Evolutionary conservation across 2,888 invertebrate genomes (phyloP).

Genomic region (Psylliodes chrysocephalus): DNA sequence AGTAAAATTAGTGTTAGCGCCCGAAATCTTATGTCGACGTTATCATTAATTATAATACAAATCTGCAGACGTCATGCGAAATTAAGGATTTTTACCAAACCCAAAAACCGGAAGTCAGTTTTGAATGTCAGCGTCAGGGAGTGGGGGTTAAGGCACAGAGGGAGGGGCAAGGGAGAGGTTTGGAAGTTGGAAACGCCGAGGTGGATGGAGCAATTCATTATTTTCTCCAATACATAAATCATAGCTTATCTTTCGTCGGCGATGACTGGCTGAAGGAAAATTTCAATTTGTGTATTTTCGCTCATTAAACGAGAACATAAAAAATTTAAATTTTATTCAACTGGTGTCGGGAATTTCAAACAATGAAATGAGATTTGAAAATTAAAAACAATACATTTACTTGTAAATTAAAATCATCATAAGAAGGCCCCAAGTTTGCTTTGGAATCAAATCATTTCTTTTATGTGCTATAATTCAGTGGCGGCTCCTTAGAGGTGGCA

Average conservation of each 20-base stretch:
- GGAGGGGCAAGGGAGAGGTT: too few species aligned
- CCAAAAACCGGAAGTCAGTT: conserved; percentile 50
- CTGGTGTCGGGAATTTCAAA: too few species aligned
- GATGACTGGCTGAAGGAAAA: conserved; percentile 29
- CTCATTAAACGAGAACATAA: conserved; percentile 4
- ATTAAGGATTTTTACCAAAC: conserved; percentile 52
- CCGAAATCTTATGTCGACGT: conserved; percentile 52
- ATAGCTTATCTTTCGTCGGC: conserved; percentile 37
- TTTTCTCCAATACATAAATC: conserved; percentile 39
- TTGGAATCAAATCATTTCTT: too few species aligned
- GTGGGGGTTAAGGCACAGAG: conserved; percentile 24
- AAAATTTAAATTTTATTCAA: background rate
- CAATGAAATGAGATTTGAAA: too few species aligned
- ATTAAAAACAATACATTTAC: too few species aligned
- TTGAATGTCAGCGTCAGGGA: conserved; percentile 38
- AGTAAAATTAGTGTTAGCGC: conserved; percentile 42
- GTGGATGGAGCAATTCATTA: conserved; percentile 40
- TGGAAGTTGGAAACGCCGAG: conserved; percentile 4
- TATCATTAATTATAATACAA: conserved; percentile 58
- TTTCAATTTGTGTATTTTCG: conserved; percentile 15
- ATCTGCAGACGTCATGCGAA: conserved; percentile 58
- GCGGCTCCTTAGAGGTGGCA: too few species aligned
- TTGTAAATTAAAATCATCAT: too few species aligned
- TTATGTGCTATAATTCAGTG: too few species aligned
- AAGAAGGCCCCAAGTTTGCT: too few species aligned